Evolutionary conservation across 2,113 vertebrate genomes (phyloP).

Genomic region (Albula glossodonta): DNA sequence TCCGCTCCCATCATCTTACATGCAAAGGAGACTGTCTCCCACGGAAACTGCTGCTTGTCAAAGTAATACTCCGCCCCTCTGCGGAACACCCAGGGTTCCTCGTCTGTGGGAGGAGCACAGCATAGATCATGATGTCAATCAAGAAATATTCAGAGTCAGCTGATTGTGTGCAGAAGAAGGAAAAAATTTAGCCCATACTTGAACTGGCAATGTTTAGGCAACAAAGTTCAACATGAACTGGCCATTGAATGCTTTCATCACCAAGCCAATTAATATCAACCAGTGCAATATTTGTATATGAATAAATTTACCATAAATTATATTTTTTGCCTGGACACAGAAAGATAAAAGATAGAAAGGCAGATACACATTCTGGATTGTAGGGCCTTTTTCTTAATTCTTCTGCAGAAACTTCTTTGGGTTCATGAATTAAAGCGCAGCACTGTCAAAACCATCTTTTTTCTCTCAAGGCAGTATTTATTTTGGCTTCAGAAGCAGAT

Average conservation of each 20-base stretch:
- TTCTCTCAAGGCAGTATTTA: background rate
- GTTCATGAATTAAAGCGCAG: background rate
- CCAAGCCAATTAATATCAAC: background rate
- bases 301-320: background rate
- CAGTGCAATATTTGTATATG: background rate
- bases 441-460: background rate
- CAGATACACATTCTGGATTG: background rate
- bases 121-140: too few relatives aligned
- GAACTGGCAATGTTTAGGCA: too few relatives aligned
- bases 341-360: background rate
- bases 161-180: background rate
- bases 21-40: constrained; percentile 76
- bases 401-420: background rate
- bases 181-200: too few relatives aligned
- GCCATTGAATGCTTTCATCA: background rate
- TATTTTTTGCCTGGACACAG: background rate
- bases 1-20: constrained; percentile 80
- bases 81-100: constrained; percentile 84
- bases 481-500: too few relatives aligned
- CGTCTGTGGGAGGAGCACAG: constrained; percentile 65
- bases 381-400: too few relatives aligned
- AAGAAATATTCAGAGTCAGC: background rate
- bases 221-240: too few relatives aligned
- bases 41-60: constrained; percentile 66
- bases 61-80: constrained; percentile 84